Percentiles rank a stretch among this genome's conserved stretches.
phyloP scores from a whole-genome alignment of 2,797 vertebrate species.

The Diplodus sargus region DNA sequence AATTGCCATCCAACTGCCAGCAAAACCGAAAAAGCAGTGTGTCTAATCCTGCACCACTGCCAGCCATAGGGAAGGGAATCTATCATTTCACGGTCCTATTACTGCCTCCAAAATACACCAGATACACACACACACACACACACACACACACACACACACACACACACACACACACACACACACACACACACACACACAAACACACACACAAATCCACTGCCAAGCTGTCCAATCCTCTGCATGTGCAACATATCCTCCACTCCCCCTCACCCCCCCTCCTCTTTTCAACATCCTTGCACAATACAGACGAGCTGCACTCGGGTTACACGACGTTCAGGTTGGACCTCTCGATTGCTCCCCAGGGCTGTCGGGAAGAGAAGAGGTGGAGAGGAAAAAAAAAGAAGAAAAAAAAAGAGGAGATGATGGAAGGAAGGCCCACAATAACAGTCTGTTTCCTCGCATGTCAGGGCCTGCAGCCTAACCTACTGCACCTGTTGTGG shows the following conservation, averaged over 20 bases:
- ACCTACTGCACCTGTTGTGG: slow-evolving; percentile 87
- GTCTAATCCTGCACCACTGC: slow-evolving; percentile 45
- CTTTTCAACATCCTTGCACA: slow-evolving; percentile 80
- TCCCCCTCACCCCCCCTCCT: slow-evolving; percentile 55
- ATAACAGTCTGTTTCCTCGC: slow-evolving; percentile 84
- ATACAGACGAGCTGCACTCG: slow-evolving; percentile 77
- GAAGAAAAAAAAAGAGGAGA: slow-evolving; percentile 47
- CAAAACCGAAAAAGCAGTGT: slow-evolving; percentile 44
- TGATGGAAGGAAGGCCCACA: slow-evolving; percentile 77
- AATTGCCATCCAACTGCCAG: slow-evolving; percentile 49
- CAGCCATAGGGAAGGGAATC: slow-evolving; percentile 54
- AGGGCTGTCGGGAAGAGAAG: slow-evolving; percentile 68
- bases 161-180: slow-evolving; percentile 18
- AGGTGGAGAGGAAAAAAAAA: slow-evolving; percentile 36
- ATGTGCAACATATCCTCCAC: slow-evolving; percentile 65
- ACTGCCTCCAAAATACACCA: slow-evolving; percentile 61
- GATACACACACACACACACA: slow-evolving; percentile 19
- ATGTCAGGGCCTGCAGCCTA: slow-evolving; percentile 80
- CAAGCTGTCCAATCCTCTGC: slow-evolving; percentile 48
- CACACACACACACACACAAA: slow-evolving; percentile 14
- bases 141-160: slow-evolving; percentile 14
- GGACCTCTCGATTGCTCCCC: slow-evolving; percentile 83
- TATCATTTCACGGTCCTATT: slow-evolving; percentile 63
- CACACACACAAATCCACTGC: slow-evolving; percentile 19
- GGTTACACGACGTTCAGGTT: slow-evolving; percentile 82